A percentile compares a stretch with the other conserved stretches of the same genome.
Conservation (phyloP, 1,140 invertebrate genomes). For the Neoseiulus cucumeris region DNA sequence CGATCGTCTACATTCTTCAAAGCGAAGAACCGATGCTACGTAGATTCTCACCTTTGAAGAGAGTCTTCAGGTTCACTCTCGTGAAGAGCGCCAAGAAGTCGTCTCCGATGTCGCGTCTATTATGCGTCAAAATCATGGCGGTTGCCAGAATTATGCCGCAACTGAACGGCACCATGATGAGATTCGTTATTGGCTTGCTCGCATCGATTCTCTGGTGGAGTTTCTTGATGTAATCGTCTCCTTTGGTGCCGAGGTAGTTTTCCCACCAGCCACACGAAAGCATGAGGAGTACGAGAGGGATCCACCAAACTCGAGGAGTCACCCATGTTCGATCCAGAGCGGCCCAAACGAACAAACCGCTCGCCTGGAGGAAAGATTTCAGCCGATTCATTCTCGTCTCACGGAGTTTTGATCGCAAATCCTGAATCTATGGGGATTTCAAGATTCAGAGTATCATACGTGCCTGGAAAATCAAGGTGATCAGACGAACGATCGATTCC, state of each 20-base stretch:
- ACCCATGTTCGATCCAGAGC: not conserved
- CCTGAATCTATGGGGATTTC: not conserved
- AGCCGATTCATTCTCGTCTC: not conserved
- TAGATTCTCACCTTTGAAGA: too few relatives aligned
- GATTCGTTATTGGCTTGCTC: too few relatives aligned
- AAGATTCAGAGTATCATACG: not conserved
- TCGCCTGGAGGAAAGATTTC: not conserved
- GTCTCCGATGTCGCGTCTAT: too few relatives aligned
- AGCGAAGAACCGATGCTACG: too few relatives aligned
- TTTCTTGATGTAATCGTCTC: too few relatives aligned
- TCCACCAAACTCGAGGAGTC: conserved; percentile 23
- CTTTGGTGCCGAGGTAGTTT: conserved; percentile 28
- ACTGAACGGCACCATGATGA: too few relatives aligned
- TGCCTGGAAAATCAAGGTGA: not conserved
- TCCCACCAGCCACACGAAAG: conserved; percentile 36
- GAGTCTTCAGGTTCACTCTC: too few relatives aligned
- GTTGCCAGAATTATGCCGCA: too few relatives aligned
- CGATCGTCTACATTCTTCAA: too few relatives aligned
- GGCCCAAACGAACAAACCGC: not conserved
- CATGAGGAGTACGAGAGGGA: conserved; percentile 29
- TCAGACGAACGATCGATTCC: not conserved
- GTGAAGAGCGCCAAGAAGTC: too few relatives aligned
- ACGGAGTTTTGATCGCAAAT: not conserved
- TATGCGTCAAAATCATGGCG: not conserved
- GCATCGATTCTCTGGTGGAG: too few relatives aligned